Evolutionary conservation across 2,113 vertebrate genomes (phyloP).

Genomic region (Ctenomys sociabilis): DNA sequence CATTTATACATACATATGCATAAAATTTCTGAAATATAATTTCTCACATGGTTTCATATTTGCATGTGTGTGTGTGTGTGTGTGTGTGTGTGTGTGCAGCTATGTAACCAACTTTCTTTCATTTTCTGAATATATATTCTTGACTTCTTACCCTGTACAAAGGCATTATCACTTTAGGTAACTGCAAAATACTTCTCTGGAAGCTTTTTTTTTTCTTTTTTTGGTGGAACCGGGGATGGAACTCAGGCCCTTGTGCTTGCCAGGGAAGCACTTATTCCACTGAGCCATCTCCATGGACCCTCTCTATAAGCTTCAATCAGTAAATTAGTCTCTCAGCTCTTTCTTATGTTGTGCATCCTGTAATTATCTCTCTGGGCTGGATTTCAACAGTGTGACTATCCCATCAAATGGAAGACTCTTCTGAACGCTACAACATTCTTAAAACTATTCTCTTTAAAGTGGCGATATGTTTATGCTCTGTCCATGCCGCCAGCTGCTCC

Average conservation of each 20-base stretch:
- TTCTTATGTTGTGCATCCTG: background rate
- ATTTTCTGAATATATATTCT: background rate
- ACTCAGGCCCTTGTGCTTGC: too few relatives aligned
- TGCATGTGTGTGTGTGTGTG: too few relatives aligned
- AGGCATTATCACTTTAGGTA: background rate
- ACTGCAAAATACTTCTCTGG: background rate
- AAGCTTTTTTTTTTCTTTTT: too few relatives aligned
- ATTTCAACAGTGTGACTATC: background rate
- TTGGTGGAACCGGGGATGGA: too few relatives aligned
- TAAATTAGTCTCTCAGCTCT: background rate
- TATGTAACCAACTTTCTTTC: background rate
- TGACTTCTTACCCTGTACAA: background rate
- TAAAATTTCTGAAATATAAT: background rate
- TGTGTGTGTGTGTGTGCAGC: background rate
- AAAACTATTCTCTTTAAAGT: background rate
- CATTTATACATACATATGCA: background rate
- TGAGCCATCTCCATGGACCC: too few relatives aligned
- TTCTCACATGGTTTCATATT: background rate
- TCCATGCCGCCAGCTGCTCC: background rate
- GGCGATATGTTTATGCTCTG: background rate
- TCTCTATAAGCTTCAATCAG: background rate
- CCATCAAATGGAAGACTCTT: background rate
- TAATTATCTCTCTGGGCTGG: background rate
- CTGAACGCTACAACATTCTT: background rate
- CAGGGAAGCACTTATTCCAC: too few relatives aligned